Conservation (phyloP, 1,140 invertebrate species). For the Drosophila insularis region DNA sequence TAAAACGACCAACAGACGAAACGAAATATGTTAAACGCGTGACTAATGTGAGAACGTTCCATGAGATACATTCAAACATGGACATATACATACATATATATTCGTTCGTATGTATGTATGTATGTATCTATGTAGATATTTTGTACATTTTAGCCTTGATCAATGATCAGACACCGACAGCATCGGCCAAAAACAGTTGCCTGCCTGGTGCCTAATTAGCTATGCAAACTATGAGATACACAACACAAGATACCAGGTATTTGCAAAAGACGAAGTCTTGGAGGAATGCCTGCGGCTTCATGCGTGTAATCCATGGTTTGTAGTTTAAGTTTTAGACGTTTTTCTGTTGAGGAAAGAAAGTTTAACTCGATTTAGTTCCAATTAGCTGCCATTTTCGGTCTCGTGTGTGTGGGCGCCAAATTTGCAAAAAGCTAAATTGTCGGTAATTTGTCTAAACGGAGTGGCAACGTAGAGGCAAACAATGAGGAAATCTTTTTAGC, state of each 20-base stretch:
- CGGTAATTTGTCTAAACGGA: slow-evolving; percentile 64
- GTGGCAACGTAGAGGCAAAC: not conserved
- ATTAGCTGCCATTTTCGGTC: slow-evolving; percentile 75
- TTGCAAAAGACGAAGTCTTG: slow-evolving; percentile 30
- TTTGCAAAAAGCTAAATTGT: slow-evolving; percentile 41
- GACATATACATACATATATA: not conserved
- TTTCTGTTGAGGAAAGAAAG: slow-evolving; percentile 57
- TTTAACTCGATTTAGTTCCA: slow-evolving; percentile 75
- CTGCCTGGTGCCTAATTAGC: slow-evolving; percentile 66
- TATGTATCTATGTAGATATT: not conserved
- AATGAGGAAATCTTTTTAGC: not conserved
- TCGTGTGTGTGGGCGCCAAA: slow-evolving; percentile 65
- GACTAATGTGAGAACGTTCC: slow-evolving; percentile 80
- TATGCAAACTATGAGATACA: slow-evolving; percentile 81
- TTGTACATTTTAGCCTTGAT: slow-evolving; percentile 12
- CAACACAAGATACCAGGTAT: slow-evolving; percentile 70
- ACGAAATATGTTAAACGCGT: slow-evolving; percentile 80
- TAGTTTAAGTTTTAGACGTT: slow-evolving; percentile 8
- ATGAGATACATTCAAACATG: slow-evolving; percentile 58
- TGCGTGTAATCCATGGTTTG: slow-evolving; percentile 65
- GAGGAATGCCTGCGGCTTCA: slow-evolving; percentile 57
- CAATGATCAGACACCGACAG: slow-evolving; percentile 25
- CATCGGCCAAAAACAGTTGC: slow-evolving; percentile 9
- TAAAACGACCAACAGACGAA: slow-evolving; percentile 68
- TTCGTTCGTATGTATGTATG: not conserved